A percentile compares a stretch with the other conserved stretches of the same genome.
phyloP scores from a whole-genome alignment of 23 tunicate species.

The Trididemnum nubilum region DNA sequence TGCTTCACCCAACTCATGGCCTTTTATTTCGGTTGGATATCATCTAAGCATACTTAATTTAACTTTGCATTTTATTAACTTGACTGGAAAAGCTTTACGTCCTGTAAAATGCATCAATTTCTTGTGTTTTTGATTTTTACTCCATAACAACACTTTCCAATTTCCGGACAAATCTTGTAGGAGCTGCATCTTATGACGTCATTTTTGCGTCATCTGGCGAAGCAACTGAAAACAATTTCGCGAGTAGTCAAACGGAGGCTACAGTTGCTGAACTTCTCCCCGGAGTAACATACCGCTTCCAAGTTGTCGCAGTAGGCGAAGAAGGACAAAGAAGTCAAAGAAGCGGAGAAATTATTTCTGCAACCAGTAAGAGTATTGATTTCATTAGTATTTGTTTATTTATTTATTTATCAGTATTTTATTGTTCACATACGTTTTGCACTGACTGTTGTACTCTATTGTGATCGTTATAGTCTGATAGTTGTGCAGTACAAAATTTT shows the following conservation, averaged over 20 bases:
- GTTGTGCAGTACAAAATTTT: no score
- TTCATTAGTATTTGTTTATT: no score
- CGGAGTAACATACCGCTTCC: slow-evolving; percentile 44
- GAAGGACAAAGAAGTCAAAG: slow-evolving; percentile 40
- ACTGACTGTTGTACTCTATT: no score
- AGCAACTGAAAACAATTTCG: background rate
- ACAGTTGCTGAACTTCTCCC: slow-evolving; percentile 13
- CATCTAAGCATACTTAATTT: no score
- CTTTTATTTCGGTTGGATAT: no score
- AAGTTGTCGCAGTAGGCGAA: slow-evolving; percentile 51
- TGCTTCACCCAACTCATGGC: no score
- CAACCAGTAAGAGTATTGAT: slow-evolving; percentile 39
- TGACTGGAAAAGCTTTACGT: no score
- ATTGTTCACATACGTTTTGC: no score
- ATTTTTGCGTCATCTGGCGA: slow-evolving; percentile 10
- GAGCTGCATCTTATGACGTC: slow-evolving; percentile 48
- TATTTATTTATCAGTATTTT: no score
- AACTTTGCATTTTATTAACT: no score
- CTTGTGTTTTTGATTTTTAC: background rate
- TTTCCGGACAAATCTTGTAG: slow-evolving; percentile 19
- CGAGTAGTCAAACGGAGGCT: background rate
- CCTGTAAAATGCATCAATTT: no score
- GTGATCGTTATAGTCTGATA: no score
- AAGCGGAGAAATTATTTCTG: background rate
- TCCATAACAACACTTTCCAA: background rate